Percentiles rank a stretch among this genome's conserved stretches.
phyloP scores from a whole-genome alignment of 1,140 invertebrate species.

The Fopius arisanus region DNA sequence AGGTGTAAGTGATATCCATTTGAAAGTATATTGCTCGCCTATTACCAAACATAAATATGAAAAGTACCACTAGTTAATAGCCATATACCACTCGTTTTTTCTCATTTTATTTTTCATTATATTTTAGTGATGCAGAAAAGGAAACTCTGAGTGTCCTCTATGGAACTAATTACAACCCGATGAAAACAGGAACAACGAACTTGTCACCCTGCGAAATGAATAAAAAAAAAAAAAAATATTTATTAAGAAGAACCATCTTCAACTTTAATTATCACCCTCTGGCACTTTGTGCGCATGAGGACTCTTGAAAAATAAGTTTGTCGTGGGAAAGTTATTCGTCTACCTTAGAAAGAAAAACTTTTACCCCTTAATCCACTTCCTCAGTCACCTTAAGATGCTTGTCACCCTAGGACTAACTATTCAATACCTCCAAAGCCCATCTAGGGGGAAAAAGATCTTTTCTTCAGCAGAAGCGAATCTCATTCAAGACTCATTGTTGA shows the following conservation, averaged over 20 bases:
- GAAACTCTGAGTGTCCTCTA: too few species aligned
- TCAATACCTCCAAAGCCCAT: background rate
- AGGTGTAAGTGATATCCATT: too few species aligned
- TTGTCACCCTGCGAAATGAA: background rate
- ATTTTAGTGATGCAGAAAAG: too few species aligned
- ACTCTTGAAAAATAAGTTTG: background rate
- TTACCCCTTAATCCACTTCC: conserved; percentile 20
- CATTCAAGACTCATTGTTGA: conserved; percentile 17
- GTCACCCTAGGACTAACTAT: background rate
- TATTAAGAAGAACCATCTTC: background rate
- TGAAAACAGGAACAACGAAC: too few species aligned
- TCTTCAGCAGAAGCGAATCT: conserved; percentile 8
- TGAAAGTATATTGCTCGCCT: too few species aligned
- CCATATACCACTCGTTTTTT: too few species aligned
- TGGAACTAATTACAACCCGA: too few species aligned
- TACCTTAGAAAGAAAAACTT: background rate
- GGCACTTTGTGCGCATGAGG: too few species aligned
- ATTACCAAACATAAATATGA: too few species aligned
- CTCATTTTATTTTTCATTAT: too few species aligned
- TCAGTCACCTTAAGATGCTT: conserved; percentile 14
- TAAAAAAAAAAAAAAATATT: background rate
- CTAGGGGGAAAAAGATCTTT: background rate
- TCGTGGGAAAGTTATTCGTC: background rate
- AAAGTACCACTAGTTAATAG: too few species aligned
- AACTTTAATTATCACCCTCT: background rate